phyloP scores from a whole-genome alignment of 2,797 vertebrate genomes.

The Loriculus beryllinus region DNA sequence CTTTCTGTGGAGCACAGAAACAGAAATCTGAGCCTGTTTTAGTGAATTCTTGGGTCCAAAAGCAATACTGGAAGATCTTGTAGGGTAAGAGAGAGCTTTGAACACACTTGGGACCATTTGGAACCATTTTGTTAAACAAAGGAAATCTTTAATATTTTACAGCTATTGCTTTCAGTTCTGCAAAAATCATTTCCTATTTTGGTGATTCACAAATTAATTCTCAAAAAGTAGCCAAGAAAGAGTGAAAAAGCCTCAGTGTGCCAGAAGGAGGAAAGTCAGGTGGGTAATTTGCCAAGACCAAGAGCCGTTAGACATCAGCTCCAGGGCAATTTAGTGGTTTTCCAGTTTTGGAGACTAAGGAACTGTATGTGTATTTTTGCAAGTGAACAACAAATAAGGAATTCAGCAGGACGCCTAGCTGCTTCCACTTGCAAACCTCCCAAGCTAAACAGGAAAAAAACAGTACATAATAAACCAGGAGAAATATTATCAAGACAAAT shows the following conservation, averaged over 20 bases:
- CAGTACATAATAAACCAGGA: neutral
- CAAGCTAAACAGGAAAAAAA: neutral
- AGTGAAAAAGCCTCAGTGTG: neutral
- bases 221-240: neutral
- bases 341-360: neutral
- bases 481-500: neutral
- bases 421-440: neutral
- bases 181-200: neutral
- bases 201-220: neutral
- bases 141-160: neutral
- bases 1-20: neutral
- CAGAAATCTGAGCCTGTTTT: neutral
- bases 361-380: fast-evolving
- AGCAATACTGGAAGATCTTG: neutral
- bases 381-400: neutral
- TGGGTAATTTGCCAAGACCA: neutral
- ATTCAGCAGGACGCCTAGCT: neutral
- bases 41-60: neutral
- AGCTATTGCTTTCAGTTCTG: neutral
- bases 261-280: neutral
- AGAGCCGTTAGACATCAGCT: neutral
- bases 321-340: neutral
- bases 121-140: neutral
- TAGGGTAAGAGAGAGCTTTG: neutral
- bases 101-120: neutral